Percentiles rank a stretch among this genome's conserved stretches.
These are phyloP conservation scores for Pogonus chalceus DNA, from an alignment of 1,140 invertebrate species.

Conservation along the genomic window DNA sequence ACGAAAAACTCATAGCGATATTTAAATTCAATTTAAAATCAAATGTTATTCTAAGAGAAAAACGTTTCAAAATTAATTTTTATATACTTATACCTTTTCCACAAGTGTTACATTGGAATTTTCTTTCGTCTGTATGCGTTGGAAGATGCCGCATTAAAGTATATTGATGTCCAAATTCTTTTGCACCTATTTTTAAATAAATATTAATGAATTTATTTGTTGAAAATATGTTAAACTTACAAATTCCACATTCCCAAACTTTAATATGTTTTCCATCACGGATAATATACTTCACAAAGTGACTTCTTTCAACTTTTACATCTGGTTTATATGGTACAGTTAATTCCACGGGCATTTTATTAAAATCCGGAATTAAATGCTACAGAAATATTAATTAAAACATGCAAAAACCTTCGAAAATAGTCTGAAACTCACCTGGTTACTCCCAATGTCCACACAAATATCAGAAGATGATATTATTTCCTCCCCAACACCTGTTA, in stretches of 20 bases:
- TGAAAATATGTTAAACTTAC: constrained; percentile 35
- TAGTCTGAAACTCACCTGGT: background rate
- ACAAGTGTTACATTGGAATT: constrained; percentile 68
- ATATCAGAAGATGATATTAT: background rate
- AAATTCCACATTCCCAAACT: constrained; percentile 54
- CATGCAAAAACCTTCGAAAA: background rate
- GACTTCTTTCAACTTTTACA: too few relatives aligned
- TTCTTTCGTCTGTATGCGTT: constrained; percentile 72
- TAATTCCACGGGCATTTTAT: background rate
- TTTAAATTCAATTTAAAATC: too few relatives aligned
- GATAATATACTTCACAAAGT: constrained; percentile 47
- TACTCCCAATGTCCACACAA: background rate
- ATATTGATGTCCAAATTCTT: constrained; percentile 67
- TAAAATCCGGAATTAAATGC: background rate
- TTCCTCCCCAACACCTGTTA: too few relatives aligned
- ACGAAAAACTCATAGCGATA: too few relatives aligned
- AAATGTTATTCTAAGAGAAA: too few relatives aligned
- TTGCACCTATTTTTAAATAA: constrained; percentile 38
- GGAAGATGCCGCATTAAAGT: constrained; percentile 70
- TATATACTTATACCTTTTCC: constrained; percentile 35
- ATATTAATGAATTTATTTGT: constrained; percentile 10
- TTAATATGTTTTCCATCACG: constrained; percentile 49
- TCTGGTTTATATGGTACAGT: background rate
- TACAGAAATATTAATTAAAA: background rate
- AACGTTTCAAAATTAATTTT: too few relatives aligned